These are phyloP conservation scores for Pelosia muscerda DNA, from an alignment of 2,888 invertebrate species.

Conservation along the genomic window DNA sequence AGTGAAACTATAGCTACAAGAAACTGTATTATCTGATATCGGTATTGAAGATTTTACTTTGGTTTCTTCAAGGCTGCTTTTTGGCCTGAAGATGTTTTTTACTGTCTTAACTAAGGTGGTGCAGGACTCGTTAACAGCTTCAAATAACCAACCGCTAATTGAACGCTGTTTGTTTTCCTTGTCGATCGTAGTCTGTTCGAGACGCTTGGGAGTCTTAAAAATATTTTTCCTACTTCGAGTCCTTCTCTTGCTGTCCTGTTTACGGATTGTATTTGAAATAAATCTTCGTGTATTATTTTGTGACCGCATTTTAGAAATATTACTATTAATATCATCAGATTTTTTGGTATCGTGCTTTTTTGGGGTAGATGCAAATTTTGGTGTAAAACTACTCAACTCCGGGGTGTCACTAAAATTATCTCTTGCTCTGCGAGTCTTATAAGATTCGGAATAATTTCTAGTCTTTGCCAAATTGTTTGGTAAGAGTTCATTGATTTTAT, in stretches of 20 bases:
- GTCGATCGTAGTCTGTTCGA: constrained; percentile 26
- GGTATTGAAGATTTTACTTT: constrained; percentile 22
- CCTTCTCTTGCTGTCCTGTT: constrained; percentile 19
- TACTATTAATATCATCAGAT: background rate
- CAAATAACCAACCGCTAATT: constrained; percentile 66
- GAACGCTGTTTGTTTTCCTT: constrained; percentile 56
- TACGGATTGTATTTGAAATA: constrained; percentile 10
- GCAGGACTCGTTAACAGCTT: constrained; percentile 74
- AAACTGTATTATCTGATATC: constrained; percentile 23
- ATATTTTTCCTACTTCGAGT: constrained; percentile 11
- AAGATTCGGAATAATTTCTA: background rate
- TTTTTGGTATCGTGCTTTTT: constrained; percentile 44
- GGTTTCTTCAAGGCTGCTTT: constrained; percentile 28
- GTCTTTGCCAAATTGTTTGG: constrained; percentile 20
- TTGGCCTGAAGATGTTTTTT: constrained; percentile 68
- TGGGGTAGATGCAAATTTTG: constrained; percentile 68
- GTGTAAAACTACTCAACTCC: constrained; percentile 57
- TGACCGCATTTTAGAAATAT: constrained; percentile 4
- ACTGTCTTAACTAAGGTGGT: constrained; percentile 71
- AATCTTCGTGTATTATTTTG: constrained; percentile 3
- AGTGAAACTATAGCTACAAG: constrained; percentile 70
- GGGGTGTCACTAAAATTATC: constrained; percentile 20
- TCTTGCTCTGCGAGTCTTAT: background rate
- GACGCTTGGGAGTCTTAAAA: constrained; percentile 20
- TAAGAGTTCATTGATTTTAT: constrained; percentile 18